Evolutionary conservation across 2,888 invertebrate genomes (phyloP).

Genomic region (Eupithecia subfuscata): DNA sequence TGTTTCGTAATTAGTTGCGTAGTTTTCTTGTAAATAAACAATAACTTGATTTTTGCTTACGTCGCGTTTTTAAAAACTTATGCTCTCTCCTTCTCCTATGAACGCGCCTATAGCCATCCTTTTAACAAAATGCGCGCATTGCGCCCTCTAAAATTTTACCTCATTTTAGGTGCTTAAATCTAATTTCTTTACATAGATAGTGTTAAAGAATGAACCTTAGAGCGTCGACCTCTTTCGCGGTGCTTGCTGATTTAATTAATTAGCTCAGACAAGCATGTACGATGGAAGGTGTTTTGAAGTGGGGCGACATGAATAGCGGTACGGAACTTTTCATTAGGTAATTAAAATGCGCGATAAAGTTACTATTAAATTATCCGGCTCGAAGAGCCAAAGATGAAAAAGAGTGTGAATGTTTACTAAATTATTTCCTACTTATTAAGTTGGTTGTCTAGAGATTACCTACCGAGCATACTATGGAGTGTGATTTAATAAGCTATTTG

Average conservation of each 20-base stretch:
- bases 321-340: constrained; percentile 26
- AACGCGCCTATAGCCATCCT: too few species aligned
- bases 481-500: constrained; percentile 1
- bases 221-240: constrained; percentile 21
- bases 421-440: not conserved
- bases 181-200: not conserved
- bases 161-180: not conserved
- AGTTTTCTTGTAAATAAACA: too few species aligned
- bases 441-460: not conserved
- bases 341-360: constrained; percentile 26
- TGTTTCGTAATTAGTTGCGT: too few species aligned
- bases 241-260: constrained; percentile 23
- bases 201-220: not conserved
- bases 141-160: not conserved
- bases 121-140: too few species aligned
- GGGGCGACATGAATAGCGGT: constrained; percentile 23
- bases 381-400: not conserved
- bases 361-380: constrained; percentile 12
- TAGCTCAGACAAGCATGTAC: constrained; percentile 24
- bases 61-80: too few species aligned
- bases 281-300: constrained; percentile 27
- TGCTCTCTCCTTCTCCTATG: too few species aligned
- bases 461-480: not conserved
- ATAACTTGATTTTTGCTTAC: too few species aligned
- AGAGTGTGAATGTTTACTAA: not conserved